A percentile compares a stretch with the other conserved stretches of the same genome.
phyloP scores from a whole-genome alignment of 2,113 vertebrate genomes.

The Myiozetetes cayanensis region DNA sequence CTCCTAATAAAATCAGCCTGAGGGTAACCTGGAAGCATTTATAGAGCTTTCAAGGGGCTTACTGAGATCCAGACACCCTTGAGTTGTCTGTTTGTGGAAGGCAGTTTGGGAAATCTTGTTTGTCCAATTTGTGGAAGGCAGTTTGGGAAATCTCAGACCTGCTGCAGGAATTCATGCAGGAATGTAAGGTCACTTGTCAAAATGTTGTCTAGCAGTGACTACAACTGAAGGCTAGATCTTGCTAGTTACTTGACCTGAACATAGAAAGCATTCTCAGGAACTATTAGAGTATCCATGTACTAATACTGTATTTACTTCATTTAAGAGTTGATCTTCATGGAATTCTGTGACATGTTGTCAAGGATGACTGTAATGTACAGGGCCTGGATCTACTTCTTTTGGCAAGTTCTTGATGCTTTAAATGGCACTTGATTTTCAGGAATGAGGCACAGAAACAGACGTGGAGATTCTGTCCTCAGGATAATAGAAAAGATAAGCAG shows the following conservation, averaged over 20 bases:
- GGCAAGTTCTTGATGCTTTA: not conserved
- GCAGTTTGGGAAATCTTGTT: not conserved
- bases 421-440: not conserved
- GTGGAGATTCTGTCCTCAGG: not conserved
- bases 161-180: not conserved
- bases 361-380: not conserved
- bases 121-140: not conserved
- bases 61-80: not conserved
- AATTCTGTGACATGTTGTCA: not conserved
- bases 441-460: not conserved
- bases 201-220: not conserved
- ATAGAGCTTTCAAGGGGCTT: not conserved
- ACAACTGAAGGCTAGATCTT: not conserved
- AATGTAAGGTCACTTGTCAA: not conserved
- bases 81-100: not conserved
- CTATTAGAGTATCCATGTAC: not conserved
- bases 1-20: not conserved
- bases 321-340: not conserved
- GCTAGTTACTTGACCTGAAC: not conserved
- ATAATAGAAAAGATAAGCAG: not conserved
- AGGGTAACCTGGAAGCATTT: not conserved
- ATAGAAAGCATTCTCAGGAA: not conserved
- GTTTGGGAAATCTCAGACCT: not conserved
- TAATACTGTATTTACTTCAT: not conserved
- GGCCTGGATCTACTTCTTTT: not conserved